Conservation (phyloP, 2,113 vertebrate species). For the Muntiacus reevesi region DNA sequence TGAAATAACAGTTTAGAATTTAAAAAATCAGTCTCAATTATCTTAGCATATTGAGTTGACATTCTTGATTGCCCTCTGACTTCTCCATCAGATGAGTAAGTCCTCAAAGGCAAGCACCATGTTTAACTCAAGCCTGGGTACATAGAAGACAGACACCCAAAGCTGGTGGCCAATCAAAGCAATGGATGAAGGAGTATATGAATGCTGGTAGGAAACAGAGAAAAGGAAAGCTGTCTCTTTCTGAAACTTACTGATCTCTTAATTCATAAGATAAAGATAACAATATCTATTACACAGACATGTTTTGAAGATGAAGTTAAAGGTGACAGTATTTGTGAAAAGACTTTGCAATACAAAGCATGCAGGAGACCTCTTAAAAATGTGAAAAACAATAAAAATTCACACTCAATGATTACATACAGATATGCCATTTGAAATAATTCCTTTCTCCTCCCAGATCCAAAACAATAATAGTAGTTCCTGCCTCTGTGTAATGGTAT, state of each 20-base stretch:
- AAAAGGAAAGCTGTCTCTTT: not conserved
- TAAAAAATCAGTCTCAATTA: not conserved
- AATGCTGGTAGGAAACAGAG: not conserved
- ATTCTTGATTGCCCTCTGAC: not conserved
- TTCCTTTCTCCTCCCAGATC: not conserved
- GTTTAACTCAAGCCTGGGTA: not conserved
- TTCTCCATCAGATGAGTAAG: not conserved
- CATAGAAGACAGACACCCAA: fast-evolving
- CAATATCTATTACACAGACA: not conserved
- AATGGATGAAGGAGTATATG: not conserved
- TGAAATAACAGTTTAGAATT: not conserved
- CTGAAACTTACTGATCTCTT: not conserved
- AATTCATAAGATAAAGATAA: not conserved
- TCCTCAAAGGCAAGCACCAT: not conserved
- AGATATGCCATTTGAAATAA: slow-evolving; percentile 15
- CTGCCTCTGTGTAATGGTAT: not conserved
- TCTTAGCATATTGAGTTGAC: not conserved
- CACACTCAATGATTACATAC: not conserved
- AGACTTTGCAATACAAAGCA: not conserved
- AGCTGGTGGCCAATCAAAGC: not conserved
- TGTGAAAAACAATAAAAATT: not conserved
- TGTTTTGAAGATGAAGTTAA: not conserved
- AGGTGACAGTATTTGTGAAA: not conserved
- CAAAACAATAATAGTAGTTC: not conserved
- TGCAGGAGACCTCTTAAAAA: not conserved